Conservation (phyloP, 2,888 invertebrate genomes). For the Acanthosepion lycidas region DNA sequence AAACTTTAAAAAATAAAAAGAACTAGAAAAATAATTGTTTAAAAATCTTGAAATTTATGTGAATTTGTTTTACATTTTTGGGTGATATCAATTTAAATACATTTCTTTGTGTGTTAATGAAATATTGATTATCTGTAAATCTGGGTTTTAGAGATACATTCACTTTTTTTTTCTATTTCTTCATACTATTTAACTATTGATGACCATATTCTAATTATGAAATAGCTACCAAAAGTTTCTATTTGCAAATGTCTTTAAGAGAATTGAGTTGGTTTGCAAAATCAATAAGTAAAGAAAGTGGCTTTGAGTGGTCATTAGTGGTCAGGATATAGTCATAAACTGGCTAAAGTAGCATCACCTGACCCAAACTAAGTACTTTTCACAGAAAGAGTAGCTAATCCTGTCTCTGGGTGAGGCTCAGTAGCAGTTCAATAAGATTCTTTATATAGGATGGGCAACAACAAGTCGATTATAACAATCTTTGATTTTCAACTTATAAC, state of each 20-base stretch:
- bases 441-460: neutral
- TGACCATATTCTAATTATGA: neutral
- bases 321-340: neutral
- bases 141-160: too few species aligned
- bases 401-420: neutral
- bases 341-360: neutral
- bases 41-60: too few species aligned
- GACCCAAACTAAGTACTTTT: neutral
- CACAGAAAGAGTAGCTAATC: neutral
- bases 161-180: too few species aligned
- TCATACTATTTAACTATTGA: too few species aligned
- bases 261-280: neutral
- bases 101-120: too few species aligned
- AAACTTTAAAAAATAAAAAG: too few species aligned
- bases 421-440: neutral
- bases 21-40: too few species aligned
- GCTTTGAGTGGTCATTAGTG: neutral
- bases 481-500: neutral
- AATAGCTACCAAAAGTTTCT: neutral
- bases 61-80: too few species aligned
- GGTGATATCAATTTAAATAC: too few species aligned
- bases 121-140: too few species aligned
- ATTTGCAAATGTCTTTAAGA: neutral
- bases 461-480: neutral
- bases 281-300: neutral